Evolutionary conservation across 2,797 vertebrate genomes (phyloP).

Genomic region (Fistularia commersonii): DNA sequence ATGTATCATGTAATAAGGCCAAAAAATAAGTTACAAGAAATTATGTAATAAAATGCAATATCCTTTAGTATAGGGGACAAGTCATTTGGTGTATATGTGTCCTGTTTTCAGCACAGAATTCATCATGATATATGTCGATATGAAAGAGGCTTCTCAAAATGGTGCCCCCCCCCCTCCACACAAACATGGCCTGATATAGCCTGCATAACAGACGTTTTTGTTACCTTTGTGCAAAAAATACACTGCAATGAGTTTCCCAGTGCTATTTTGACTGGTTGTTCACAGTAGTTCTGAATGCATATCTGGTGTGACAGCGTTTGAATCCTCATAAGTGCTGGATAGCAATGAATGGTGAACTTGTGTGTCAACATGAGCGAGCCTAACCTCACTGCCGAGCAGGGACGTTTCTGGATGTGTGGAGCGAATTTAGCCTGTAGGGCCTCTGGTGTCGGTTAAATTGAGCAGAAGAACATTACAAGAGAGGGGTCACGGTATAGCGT

Average conservation of each 20-base stretch:
- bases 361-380: slow-evolving; percentile 29
- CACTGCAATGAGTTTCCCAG: too few relatives aligned
- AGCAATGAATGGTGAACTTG: background rate
- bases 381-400: slow-evolving; percentile 34
- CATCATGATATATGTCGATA: background rate
- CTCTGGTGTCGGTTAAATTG: slow-evolving; percentile 35
- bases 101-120: background rate
- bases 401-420: slow-evolving; percentile 33
- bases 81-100: slow-evolving; percentile 1
- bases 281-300: too few relatives aligned
- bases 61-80: background rate
- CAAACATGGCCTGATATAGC: too few relatives aligned
- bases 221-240: too few relatives aligned
- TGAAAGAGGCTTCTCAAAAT: background rate
- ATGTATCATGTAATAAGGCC: background rate
- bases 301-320: too few relatives aligned
- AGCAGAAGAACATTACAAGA: slow-evolving; percentile 48
- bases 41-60: background rate
- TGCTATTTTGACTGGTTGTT: too few relatives aligned
- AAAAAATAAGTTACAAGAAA: too few relatives aligned
- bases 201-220: too few relatives aligned
- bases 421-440: slow-evolving; percentile 31
- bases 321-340: too few relatives aligned
- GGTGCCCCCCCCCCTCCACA: background rate
- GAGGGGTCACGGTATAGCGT: slow-evolving; percentile 44